These are phyloP conservation scores for Eubucco bourcierii DNA, from an alignment of 2,113 vertebrate species.

Conservation along the genomic window DNA sequence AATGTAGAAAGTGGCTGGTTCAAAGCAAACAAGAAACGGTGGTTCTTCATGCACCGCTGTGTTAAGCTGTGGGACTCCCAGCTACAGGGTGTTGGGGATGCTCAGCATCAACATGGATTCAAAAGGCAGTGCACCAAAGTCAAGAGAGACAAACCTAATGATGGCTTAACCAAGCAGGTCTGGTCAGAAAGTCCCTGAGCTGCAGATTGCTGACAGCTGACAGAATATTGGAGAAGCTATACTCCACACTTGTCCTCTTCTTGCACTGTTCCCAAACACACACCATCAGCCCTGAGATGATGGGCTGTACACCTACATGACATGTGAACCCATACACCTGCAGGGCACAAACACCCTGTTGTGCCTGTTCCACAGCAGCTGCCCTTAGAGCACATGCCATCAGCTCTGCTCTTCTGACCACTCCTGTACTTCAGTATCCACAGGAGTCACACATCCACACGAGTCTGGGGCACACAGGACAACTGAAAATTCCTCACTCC, in stretches of 20 bases:
- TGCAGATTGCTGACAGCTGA: background rate
- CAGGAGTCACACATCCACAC: accelerated
- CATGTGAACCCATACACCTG: background rate
- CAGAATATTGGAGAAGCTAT: background rate
- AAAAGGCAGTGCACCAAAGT: background rate
- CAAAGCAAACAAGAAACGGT: background rate
- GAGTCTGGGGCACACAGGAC: background rate
- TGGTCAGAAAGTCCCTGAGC: background rate
- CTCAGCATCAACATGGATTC: background rate
- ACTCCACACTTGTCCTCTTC: background rate
- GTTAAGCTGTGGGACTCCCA: background rate
- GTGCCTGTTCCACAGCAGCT: background rate
- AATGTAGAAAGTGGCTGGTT: background rate
- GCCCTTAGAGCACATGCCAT: accelerated
- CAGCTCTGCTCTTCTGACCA: background rate
- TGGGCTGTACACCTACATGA: background rate
- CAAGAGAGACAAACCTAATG: background rate
- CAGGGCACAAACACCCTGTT: background rate
- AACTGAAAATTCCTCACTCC: background rate
- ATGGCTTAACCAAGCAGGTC: background rate
- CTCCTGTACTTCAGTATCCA: background rate
- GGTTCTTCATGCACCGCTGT: background rate
- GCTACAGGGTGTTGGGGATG: background rate
- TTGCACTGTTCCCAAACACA: background rate
- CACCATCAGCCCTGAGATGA: background rate